Evolutionary conservation across 2,113 vertebrate genomes (phyloP).

Genomic region (Synchiropus splendidus): DNA sequence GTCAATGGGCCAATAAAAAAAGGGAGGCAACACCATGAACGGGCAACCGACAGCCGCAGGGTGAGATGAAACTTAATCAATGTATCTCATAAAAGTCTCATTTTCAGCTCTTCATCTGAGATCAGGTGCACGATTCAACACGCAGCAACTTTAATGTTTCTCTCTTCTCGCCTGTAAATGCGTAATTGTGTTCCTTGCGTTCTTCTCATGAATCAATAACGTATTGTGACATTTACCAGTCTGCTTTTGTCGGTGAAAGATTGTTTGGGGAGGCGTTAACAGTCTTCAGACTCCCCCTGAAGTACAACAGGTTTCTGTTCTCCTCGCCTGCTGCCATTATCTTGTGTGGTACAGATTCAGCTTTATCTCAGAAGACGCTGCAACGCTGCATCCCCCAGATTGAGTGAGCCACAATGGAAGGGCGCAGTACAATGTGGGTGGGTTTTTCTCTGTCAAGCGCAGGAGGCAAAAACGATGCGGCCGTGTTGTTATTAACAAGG

Average conservation of each 20-base stretch:
- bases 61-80: conserved; percentile 54
- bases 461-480: conserved; percentile 39
- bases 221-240: conserved; percentile 45
- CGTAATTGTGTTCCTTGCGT: conserved; percentile 31
- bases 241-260: conserved; percentile 11
- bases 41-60: conserved; percentile 36
- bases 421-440: conserved; percentile 28
- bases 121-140: conserved; percentile 50
- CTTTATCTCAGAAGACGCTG: conserved; percentile 19
- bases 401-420: conserved; percentile 43
- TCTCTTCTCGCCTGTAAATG: conserved; percentile 41
- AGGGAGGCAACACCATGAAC: conserved; percentile 27
- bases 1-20: conserved; percentile 58
- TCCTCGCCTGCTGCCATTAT: conserved; percentile 17
- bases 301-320: conserved; percentile 4
- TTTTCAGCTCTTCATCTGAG: conserved; percentile 41
- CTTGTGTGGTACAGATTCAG: conserved; percentile 33
- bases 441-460: conserved; percentile 35
- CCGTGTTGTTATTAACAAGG: conserved; percentile 51
- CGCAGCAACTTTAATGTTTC: conserved; percentile 41
- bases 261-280: conserved; percentile 12
- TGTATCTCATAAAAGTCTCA: conserved; percentile 54
- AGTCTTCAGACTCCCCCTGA: too few relatives aligned
- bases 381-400: conserved; percentile 43
- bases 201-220: conserved; percentile 21